These are phyloP conservation scores for Linyphia triangularis DNA, from an alignment of 2,888 invertebrate species.

Conservation along the genomic window DNA sequence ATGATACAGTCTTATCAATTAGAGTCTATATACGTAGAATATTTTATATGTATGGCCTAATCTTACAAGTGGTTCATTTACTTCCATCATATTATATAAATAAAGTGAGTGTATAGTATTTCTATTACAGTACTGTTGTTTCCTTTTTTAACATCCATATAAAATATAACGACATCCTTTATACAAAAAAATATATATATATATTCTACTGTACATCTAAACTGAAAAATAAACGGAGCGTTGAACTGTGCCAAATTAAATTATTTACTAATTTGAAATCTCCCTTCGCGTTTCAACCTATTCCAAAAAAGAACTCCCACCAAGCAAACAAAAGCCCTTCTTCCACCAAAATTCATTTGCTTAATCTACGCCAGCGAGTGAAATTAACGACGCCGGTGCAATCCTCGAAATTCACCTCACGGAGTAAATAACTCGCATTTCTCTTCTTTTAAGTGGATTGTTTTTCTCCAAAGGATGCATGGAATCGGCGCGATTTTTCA, in stretches of 20 bases:
- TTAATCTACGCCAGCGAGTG: constrained; percentile 32
- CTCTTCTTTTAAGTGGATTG: constrained; percentile 68
- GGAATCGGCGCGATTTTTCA: constrained; percentile 30
- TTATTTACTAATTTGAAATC: constrained; percentile 51
- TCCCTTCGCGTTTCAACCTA: background rate
- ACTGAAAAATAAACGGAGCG: background rate
- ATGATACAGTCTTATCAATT: too few species aligned
- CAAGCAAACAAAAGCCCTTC: background rate
- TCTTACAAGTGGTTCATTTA: too few species aligned
- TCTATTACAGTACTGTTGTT: too few species aligned
- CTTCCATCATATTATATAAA: too few species aligned
- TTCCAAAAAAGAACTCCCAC: background rate
- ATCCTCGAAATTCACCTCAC: constrained; percentile 34
- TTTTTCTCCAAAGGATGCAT: constrained; percentile 28
- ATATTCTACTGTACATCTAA: background rate
- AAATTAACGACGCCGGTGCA: constrained; percentile 44
- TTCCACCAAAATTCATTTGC: constrained; percentile 25
- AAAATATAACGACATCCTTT: too few species aligned
- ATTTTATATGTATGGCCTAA: too few species aligned
- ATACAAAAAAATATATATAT: too few species aligned
- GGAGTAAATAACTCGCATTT: constrained; percentile 63
- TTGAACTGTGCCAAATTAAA: constrained; percentile 39
- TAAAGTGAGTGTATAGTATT: too few species aligned
- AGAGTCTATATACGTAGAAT: too few species aligned
- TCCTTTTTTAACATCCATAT: too few species aligned